These are phyloP conservation scores for Perca fluviatilis DNA, from an alignment of 2,113 vertebrate genomes.

Conservation along the genomic window DNA sequence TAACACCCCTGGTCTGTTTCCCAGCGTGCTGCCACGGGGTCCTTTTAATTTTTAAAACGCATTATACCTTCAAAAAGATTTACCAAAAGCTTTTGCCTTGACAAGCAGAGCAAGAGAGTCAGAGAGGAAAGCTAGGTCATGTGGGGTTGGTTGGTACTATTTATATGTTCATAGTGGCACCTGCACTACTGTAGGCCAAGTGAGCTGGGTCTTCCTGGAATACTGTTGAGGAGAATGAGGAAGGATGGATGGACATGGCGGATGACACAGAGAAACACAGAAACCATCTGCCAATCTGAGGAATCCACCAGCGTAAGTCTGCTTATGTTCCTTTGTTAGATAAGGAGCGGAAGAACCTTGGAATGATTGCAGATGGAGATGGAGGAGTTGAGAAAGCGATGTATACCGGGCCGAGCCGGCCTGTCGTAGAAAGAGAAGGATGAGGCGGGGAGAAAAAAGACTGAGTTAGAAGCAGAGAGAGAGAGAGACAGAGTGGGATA, in stretches of 20 bases:
- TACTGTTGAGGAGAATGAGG: neutral
- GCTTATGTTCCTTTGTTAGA: slow-evolving; percentile 39
- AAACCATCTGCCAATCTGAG: slow-evolving; percentile 11
- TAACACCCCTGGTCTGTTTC: slow-evolving; percentile 40
- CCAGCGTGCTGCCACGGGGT: slow-evolving; percentile 6
- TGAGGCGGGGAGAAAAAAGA: slow-evolving; percentile 53
- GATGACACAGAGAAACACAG: neutral
- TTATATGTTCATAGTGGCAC: slow-evolving; percentile 56
- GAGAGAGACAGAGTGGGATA: slow-evolving; percentile 46
- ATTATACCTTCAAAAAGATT: slow-evolving; percentile 59
- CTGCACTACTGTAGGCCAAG: slow-evolving; percentile 19
- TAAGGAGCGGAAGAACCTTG: slow-evolving; percentile 27
- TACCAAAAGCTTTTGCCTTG: slow-evolving; percentile 37
- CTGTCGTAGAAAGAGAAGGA: slow-evolving; percentile 58
- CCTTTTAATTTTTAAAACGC: slow-evolving; percentile 70
- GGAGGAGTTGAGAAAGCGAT: slow-evolving; percentile 20
- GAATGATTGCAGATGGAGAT: slow-evolving; percentile 37
- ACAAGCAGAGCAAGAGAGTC: slow-evolving; percentile 20
- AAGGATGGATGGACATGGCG: neutral
- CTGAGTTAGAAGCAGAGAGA: slow-evolving; percentile 52
- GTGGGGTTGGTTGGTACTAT: slow-evolving; percentile 28
- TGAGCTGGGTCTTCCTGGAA: slow-evolving; percentile 27
- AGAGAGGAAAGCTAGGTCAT: slow-evolving; percentile 5
- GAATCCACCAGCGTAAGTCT: neutral
- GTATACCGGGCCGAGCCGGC: neutral